A percentile compares a stretch with the other conserved stretches of the same genome.
These are phyloP conservation scores for Tachystola acroxantha DNA, from an alignment of 2,888 invertebrate genomes.

Conservation along the genomic window DNA sequence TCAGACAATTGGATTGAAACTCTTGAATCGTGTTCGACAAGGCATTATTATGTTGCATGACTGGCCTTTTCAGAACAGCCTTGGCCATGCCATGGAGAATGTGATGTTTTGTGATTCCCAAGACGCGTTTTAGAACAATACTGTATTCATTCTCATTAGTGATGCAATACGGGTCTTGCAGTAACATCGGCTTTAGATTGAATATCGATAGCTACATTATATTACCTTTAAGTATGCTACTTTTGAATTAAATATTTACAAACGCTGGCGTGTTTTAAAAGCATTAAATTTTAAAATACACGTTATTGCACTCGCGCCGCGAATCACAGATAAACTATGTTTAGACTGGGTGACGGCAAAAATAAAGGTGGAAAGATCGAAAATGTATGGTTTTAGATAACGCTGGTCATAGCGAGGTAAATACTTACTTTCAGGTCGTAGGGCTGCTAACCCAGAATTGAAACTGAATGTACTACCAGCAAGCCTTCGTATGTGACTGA, in stretches of 20 bases:
- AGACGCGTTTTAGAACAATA: conserved; percentile 3
- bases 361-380: conserved; percentile 36
- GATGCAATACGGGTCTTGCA: conserved; percentile 2
- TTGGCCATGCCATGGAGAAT: conserved; percentile 8
- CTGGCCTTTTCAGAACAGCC: conserved; percentile 29
- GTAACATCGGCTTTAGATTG: not conserved
- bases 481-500: no score
- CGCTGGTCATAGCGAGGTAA: conserved; percentile 15
- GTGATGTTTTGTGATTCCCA: conserved; percentile 19
- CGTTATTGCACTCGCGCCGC: conserved; percentile 13
- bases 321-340: conserved; percentile 32
- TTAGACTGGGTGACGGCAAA: conserved; percentile 35
- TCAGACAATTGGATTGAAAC: conserved; percentile 39
- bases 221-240: not conserved
- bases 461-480: no score
- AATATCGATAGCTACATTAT: not conserved
- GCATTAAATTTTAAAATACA: not conserved
- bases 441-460: no score
- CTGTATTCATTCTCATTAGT: conserved; percentile 2
- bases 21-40: conserved; percentile 30
- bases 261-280: conserved; percentile 2
- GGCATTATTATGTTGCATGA: conserved; percentile 49
- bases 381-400: conserved; percentile 57
- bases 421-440: no score
- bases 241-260: not conserved